Evolutionary conservation across 2,797 vertebrate genomes (phyloP), one percentile per base, ranked within the genome.

Genomic region (Danio albolineatus): DNA sequence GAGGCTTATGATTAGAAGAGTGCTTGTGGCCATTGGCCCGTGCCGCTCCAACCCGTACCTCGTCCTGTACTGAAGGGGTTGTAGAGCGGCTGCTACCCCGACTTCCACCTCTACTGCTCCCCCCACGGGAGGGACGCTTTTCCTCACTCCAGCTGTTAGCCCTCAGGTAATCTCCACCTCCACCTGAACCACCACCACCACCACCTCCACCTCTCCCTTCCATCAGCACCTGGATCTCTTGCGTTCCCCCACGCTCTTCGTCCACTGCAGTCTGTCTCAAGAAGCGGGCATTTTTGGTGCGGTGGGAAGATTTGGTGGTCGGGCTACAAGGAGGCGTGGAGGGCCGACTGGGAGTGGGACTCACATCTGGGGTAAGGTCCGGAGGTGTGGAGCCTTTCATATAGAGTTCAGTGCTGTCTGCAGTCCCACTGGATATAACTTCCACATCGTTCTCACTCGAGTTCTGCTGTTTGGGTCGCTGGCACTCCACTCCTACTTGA

Each of bases 331-430:
- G 91, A 2, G 97, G 96, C 71, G 96, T 97, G 71, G 95, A 93
- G 0, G 96, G 95, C 1, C 95, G 94, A 84, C 97, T 98, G 85
- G 95, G 95, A 89, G 95, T 91, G 0, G 97, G 97, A 83, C 97
- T 98, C 86, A 95, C 89, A 0, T 96, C 96, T 0, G 96, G 95
- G 0, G 91, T 96, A 73, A 96, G 94, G 67, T 96, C 96, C 0
- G 97, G 96, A 0, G 95, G 96, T 41, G 87, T 98, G 1, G 97
- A 98, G n/a, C 84, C 92, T 83, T 98, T 98, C 85, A 95, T 92
- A 85, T 98, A 98, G 66, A 98, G 94, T 88, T 98, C 97, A 0
- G 97, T 97, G 90, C 98, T 99, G 86, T 98, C 98, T 0, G 95
- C 95, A 0, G 95, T 97, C 70, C 96, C 96, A 0, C 95, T 96